These are phyloP conservation scores for Anomalospiza imberbis DNA, from an alignment of 2,797 vertebrate genomes.

Conservation along the genomic window DNA sequence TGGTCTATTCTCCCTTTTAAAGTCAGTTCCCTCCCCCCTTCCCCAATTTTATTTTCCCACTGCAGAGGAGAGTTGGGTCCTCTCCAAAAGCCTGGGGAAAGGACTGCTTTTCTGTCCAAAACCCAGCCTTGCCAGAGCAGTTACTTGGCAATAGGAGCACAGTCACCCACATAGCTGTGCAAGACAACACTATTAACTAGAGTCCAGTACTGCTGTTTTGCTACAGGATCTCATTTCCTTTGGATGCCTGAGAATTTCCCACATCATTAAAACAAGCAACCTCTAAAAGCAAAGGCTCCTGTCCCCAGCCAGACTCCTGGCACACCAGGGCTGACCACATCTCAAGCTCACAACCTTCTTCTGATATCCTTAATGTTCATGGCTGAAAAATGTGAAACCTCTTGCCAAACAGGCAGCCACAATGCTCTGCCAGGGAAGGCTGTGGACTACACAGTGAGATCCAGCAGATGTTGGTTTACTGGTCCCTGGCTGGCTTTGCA, in stretches of 20 bases:
- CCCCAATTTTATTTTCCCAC: neutral
- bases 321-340: neutral
- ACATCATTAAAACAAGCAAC: constrained; percentile 25
- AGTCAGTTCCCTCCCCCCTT: neutral
- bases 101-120: neutral
- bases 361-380: neutral
- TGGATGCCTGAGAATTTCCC: constrained; percentile 31
- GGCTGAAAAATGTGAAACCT: neutral
- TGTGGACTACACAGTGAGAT: neutral
- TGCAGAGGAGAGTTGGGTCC: neutral
- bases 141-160: neutral
- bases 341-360: neutral
- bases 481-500: neutral
- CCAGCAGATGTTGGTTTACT: neutral
- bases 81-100: neutral
- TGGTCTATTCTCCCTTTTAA: neutral
- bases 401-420: neutral
- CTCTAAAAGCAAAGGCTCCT: neutral
- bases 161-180: constrained; percentile 5
- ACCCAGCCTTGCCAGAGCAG: neutral
- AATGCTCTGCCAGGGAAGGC: neutral
- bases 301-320: constrained; percentile 12
- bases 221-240: neutral
- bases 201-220: constrained; percentile 4
- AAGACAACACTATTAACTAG: neutral